Percentiles rank a stretch among this genome's conserved stretches.
Conservation (phyloP, 2,797 vertebrate species). For the Chaunax sp. region DNA sequence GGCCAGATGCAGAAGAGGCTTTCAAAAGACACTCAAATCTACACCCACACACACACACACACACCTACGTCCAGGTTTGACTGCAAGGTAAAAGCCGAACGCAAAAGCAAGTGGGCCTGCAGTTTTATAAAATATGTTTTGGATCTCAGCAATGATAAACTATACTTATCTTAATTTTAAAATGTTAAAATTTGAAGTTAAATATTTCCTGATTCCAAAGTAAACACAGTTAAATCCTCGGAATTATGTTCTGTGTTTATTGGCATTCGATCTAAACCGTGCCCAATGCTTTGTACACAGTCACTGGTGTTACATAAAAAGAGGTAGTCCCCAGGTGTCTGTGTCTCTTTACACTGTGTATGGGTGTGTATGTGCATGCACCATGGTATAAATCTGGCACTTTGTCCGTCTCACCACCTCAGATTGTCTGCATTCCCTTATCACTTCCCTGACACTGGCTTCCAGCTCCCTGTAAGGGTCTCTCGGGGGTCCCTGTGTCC, state of each 20-base stretch:
- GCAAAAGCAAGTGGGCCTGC: not conserved
- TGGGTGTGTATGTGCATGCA: slow-evolving; percentile 33
- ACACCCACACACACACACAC: slow-evolving; percentile 3
- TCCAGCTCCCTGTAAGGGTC: slow-evolving; percentile 55
- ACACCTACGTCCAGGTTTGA: slow-evolving; percentile 7
- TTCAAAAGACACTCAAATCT: slow-evolving; percentile 10
- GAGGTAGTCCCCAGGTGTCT: slow-evolving; percentile 21
- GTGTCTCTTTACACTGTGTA: slow-evolving; percentile 27
- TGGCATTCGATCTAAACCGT: not conserved
- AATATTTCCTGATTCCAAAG: not conserved
- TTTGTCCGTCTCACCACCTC: slow-evolving; percentile 40
- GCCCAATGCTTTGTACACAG: not conserved
- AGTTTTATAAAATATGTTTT: not conserved
- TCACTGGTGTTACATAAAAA: slow-evolving; percentile 4
- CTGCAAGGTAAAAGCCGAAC: slow-evolving; percentile 1
- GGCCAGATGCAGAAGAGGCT: slow-evolving; percentile 24
- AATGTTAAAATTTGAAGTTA: slow-evolving; percentile 1
- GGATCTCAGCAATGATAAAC: too few relatives aligned
- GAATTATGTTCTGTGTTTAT: not conserved
- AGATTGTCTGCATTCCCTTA: slow-evolving; percentile 44
- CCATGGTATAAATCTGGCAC: slow-evolving; percentile 18
- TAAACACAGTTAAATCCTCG: not conserved
- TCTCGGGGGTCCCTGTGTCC: slow-evolving; percentile 64
- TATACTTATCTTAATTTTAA: not conserved
- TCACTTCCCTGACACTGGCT: slow-evolving; percentile 49